Base-by-base conservation (phyloP, 2,888 invertebrate species). In the Apamea crenata region DNA sequence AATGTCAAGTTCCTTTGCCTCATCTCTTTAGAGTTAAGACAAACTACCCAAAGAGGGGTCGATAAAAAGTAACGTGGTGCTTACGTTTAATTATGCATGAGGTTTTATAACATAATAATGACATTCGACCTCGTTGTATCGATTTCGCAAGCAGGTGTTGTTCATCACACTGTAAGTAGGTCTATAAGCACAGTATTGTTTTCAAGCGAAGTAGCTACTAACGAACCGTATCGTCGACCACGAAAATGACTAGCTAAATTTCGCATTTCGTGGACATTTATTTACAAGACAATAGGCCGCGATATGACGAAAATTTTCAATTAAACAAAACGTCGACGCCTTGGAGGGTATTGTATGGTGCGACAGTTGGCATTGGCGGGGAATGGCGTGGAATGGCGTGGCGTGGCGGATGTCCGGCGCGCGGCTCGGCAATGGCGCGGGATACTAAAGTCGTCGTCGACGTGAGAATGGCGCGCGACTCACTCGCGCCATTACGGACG, bases 281-380 rank as follows among this genome's bases (percentile, higher is more conserved):
- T 86, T 88, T 90, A 91, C 81, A 87, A 91, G 88, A 95, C 94
- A 96, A 96, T 93, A 90, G 92, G 78, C 83, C 61, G 92, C 90
- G 93, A 94, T 95, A 94, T 93, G 93, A 93, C 94, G 93, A 95
- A 95, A 94, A 95, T 94, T 94, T 95, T 96, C 95, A 95, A 96
- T 96, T 96, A 95, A 94, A 96, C 92, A 93, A 95, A 95, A 95
- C 93, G 88, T 74, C 83, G 85, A 82, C 88, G 88, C 88, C 90
- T 89, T 91, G 87, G 90, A 88, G 88, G 90, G 93, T 90, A 95
- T 96, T 96, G 95, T 96, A 88, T 91, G 92, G 92, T 85, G 89
- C 92, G 93, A 92, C 90, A 89, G 90, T 91, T 89, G 91, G 91
- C 89, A 90, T 89, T 89, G 93, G 91, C 91, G 88, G 83, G 89